Evolutionary conservation across 2,113 vertebrate genomes (phyloP).

Genomic region (Apteryx mantelli): DNA sequence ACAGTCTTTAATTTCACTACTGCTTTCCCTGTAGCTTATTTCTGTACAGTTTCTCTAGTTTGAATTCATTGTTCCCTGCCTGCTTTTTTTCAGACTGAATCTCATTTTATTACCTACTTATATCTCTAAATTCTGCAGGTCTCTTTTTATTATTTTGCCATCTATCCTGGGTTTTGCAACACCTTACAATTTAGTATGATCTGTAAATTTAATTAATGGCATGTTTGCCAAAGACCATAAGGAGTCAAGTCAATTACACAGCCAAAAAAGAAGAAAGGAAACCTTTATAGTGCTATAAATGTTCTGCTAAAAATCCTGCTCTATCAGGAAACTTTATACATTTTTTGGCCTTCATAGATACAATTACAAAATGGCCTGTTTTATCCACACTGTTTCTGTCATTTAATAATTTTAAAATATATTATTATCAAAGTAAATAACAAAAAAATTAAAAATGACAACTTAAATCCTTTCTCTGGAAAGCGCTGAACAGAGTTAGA

Average conservation of each 20-base stretch:
- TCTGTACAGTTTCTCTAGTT: background rate
- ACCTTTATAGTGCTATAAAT: conserved; percentile 38
- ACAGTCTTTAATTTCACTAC: conserved; percentile 12
- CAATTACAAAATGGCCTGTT: background rate
- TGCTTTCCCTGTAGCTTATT: background rate
- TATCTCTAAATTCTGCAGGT: conserved; percentile 36
- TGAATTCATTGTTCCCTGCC: conserved; percentile 25
- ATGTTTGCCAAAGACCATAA: conserved; percentile 45
- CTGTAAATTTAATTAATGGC: conserved; percentile 58
- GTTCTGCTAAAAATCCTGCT: background rate
- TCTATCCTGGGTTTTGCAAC: conserved; percentile 37
- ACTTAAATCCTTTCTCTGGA: background rate
- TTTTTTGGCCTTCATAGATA: background rate
- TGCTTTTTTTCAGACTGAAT: background rate
- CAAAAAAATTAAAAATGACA: background rate
- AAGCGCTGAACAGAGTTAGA: background rate
- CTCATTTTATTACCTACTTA: conserved; percentile 47
- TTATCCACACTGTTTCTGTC: background rate
- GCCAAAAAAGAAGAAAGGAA: background rate
- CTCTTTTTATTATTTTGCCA: conserved; percentile 56
- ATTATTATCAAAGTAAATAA: background rate
- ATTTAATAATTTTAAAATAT: background rate
- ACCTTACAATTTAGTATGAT: conserved; percentile 49
- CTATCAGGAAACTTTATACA: background rate
- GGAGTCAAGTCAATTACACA: conserved; percentile 42